Evolutionary conservation across 2,888 invertebrate species (phyloP).

Genomic region (Argyresthia albistria): DNA sequence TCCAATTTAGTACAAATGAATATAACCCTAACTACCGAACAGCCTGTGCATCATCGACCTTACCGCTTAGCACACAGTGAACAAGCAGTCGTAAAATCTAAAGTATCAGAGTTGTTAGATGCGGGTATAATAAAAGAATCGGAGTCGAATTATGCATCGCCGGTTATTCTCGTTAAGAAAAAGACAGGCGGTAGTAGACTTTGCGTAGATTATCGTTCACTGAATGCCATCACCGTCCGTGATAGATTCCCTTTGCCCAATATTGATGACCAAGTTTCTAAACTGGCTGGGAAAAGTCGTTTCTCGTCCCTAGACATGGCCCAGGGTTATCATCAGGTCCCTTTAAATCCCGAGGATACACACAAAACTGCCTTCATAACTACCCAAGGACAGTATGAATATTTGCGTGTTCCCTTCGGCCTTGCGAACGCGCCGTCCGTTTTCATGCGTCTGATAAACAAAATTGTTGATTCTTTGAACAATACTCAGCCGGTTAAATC

Average conservation of each 20-base stretch:
- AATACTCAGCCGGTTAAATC: background rate
- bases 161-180: background rate
- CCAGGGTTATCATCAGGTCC: slow-evolving; percentile 15
- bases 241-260: slow-evolving; percentile 19
- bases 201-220: slow-evolving; percentile 3
- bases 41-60: background rate
- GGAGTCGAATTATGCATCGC: background rate
- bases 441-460: slow-evolving; percentile 4
- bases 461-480: slow-evolving; percentile 9
- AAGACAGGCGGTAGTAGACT: background rate
- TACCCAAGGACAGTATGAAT: slow-evolving; percentile 16
- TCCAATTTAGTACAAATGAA: background rate
- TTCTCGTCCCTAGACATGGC: slow-evolving; percentile 17
- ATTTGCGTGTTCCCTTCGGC: slow-evolving; percentile 15
- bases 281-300: slow-evolving; percentile 14
- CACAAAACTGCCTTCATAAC: slow-evolving; percentile 17
- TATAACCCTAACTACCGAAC: background rate
- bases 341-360: slow-evolving; percentile 8
- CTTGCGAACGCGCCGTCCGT: slow-evolving; percentile 15
- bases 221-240: slow-evolving; percentile 11
- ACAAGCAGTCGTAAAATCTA: background rate
- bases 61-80: background rate
- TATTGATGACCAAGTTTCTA: slow-evolving; percentile 18
- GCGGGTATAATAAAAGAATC: background rate
- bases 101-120: background rate